A percentile compares a stretch with the other conserved stretches of the same genome.
Conservation (phyloP, 2,113 vertebrate species). For the Saguinus midas region DNA sequence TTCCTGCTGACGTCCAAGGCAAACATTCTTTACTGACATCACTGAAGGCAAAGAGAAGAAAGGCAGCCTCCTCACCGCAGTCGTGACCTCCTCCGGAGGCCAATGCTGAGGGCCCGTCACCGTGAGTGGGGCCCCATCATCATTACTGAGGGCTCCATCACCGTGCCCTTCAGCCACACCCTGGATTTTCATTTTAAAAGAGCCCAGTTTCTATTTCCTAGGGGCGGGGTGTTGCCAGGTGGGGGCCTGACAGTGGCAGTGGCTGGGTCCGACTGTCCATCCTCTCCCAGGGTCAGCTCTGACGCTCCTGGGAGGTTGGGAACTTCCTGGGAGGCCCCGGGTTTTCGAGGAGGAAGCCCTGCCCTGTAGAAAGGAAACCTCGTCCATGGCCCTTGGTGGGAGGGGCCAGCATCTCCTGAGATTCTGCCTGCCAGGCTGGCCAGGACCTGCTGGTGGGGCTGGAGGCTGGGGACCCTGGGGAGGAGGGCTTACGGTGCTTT, state of each 20-base stretch:
- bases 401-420: not conserved
- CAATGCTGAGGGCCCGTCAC: fast-evolving
- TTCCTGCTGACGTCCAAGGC: not conserved
- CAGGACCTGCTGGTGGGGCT: not conserved
- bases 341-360: not conserved
- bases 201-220: not conserved
- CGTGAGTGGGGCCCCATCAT: not conserved
- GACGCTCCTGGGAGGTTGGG: not conserved
- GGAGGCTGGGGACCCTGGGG: not conserved
- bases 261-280: too few species aligned
- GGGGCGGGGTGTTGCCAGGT: not conserved
- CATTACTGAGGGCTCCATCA: not conserved
- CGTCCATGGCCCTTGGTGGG: not conserved
- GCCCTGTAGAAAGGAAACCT: not conserved
- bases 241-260: fast-evolving
- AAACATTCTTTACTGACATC: not conserved
- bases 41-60: not conserved
- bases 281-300: not conserved
- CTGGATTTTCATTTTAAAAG: not conserved
- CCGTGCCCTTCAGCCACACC: too few species aligned
- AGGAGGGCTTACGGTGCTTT: not conserved
- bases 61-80: fast-evolving
- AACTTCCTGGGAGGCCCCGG: not conserved
- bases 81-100: fast-evolving
- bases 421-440: not conserved